Conservation (phyloP, 2,113 vertebrate species). For the Ammospiza nelsoni region DNA sequence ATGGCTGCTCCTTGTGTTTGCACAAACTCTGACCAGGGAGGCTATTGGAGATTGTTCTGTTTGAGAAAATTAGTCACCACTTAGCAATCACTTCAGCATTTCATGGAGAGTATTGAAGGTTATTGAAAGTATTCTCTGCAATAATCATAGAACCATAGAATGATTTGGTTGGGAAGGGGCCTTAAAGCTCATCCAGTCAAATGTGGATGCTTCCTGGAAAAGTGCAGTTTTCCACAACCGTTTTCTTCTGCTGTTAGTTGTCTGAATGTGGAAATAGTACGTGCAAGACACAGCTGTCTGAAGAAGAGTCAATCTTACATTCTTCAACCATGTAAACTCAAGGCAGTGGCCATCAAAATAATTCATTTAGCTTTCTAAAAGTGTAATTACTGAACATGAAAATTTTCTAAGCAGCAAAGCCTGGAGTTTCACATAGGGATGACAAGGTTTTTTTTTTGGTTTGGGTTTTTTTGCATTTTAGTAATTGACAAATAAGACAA, state of each 20-base stretch:
- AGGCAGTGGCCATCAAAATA: not conserved
- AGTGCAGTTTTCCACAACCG: not conserved
- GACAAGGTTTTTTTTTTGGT: not conserved
- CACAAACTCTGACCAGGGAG: not conserved
- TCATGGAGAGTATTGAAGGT: not conserved
- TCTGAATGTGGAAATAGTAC: not conserved
- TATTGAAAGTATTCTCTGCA: not conserved
- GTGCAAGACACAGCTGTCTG: not conserved
- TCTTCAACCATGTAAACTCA: not conserved
- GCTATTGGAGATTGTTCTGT: not conserved
- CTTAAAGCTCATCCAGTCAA: not conserved
- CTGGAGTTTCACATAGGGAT: not conserved
- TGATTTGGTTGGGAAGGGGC: not conserved
- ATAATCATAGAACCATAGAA: not conserved
- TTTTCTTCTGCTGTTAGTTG: not conserved
- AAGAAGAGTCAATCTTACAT: accelerated
- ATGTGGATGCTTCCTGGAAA: not conserved
- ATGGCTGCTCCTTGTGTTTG: not conserved
- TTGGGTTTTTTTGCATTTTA: not conserved
- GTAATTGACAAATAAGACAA: not conserved
- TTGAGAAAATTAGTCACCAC: not conserved
- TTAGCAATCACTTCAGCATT: not conserved
- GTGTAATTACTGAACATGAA: not conserved
- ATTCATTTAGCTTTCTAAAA: not conserved
- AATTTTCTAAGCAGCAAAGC: not conserved